Evolutionary conservation across 1,140 invertebrate genomes (phyloP), one percentile per base, ranked within the genome.

Genomic region (Drosophila asahinai): DNA sequence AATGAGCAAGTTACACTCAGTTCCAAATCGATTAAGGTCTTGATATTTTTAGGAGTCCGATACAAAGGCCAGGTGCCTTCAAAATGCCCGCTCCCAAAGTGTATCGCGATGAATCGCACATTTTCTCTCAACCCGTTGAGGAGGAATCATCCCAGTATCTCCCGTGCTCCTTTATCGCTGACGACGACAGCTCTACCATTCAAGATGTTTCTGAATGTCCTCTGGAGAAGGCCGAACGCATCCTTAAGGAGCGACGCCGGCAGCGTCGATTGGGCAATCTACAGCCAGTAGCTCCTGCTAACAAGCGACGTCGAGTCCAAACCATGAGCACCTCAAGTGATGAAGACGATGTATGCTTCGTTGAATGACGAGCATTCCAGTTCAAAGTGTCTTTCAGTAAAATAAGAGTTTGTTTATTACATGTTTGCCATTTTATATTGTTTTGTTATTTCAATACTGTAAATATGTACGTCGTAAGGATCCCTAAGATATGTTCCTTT

Each of bases 221-320:
- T 0, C 43, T 93, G 59, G 92, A 92, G 59, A 76, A 86, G n/a
- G 92, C 92, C 1, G 92, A 93, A 57, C 73, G 76, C 17, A 92
- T 93, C 45, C 63, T 93, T 1, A 92, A 90, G 74, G 74, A 91
- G 57, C 52, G 74, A 33, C 67, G 86, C 5, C 75, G 80, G 8
- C 52, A 83, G 64, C 70, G 84, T 3, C 59, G 80, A 2, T 45
- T 40, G 17, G 66, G 33, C 14, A 58, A 33, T 1, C 3, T 6
- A 27, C 3, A 27, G n/a, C 51, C 36, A 30, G 30, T 27, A 33
- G 45, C 43, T 14, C 30, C 55, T 15, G 14, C 43, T 22, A 57
- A 38, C 49, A 84, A 73, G 36, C 61, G 86, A 7, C 67, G 86
- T 1, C 81, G 81, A 27, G 54, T 90, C 7, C 86, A 80, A 17